Base-by-base conservation (phyloP, 2,797 vertebrate genomes). In the Lateolabrax maculatus region DNA sequence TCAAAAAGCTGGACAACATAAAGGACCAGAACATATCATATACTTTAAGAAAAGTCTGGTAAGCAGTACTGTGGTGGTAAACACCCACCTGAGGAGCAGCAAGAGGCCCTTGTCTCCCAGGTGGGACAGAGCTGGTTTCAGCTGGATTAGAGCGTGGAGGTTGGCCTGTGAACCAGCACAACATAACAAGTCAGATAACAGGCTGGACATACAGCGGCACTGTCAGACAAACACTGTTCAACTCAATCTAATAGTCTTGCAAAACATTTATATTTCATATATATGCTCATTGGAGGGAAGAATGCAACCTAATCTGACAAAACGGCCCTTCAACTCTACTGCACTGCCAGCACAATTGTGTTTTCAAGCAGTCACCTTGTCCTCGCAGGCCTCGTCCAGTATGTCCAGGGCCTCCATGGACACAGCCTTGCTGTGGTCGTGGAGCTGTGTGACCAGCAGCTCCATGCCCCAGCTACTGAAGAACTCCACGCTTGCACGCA, bases 391-490 rank as follows among this genome's bases (percentile, higher is more conserved):
- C 91, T 99, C 98, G 85, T 99, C 98, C 62, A 99, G 95, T 79
- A 99, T 97, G 94, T 99, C 98, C 89, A 99, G 95, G 27, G 98
- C 98, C 93, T 99, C 98, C 69, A 98, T 97, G 85, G 97, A 98
- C 90, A 99, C 96, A 2, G 95, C 96, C 93, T 98, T 98, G 94
- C 95, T 98, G 95, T 98, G 97, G 93, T 99, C 98, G 10, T 99
- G 98, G 57, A 99, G 96, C 90, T 99, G 98, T n/a, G 98, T 99
- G 90, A 98, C 98, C 79, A 99, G 92, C 90, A 99, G 95, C 89
- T 99, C 98, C 89, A 99, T 99, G 57, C 98, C 98, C 98, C 98
- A 99, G 86, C 97, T 99, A 81, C 97, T 99, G 94, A 99, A 99
- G 92, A 99, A 99, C 93, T 99, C 98, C 66, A 99, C 98, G 10